Evolutionary conservation across 2,888 invertebrate genomes (phyloP).

Genomic region (Caenorhabditis virilis): DNA sequence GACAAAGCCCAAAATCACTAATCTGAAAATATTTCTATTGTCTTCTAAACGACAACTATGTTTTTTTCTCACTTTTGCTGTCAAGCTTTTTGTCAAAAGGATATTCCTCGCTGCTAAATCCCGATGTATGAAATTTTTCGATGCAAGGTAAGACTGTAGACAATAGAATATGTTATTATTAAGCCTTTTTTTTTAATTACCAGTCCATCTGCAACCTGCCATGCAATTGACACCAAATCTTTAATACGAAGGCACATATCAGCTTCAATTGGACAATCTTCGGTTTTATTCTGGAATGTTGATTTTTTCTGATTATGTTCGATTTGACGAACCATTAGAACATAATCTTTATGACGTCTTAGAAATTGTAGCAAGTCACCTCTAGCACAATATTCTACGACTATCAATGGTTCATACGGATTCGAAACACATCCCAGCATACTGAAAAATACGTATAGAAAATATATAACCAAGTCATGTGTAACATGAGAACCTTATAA

Average conservation of each 20-base stretch:
- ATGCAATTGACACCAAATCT: constrained; percentile 56
- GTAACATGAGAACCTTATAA: constrained; percentile 34
- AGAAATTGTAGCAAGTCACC: constrained; percentile 58
- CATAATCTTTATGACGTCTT: constrained; percentile 41
- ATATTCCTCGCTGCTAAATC: constrained; percentile 58
- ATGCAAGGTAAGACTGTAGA: constrained; percentile 48
- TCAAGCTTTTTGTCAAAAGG: constrained; percentile 50
- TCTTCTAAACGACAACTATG: neutral
- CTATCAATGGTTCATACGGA: constrained; percentile 52
- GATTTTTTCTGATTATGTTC: neutral
- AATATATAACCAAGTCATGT: too few relatives aligned
- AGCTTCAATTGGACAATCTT: constrained; percentile 50
- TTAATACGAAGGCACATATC: constrained; percentile 53
- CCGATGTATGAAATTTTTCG: constrained; percentile 56
- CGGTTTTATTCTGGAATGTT: constrained; percentile 37
- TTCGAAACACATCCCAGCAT: constrained; percentile 59
- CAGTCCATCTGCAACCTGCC: constrained; percentile 61
- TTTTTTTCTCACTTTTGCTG: constrained; percentile 49
- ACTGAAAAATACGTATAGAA: constrained; percentile 11
- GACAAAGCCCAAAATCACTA: constrained; percentile 59
- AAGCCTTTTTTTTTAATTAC: constrained; percentile 11
- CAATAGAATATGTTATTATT: neutral
- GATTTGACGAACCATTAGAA: constrained; percentile 24
- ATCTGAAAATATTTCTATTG: constrained; percentile 32
- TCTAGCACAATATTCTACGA: constrained; percentile 54